Evolutionary conservation across 2,797 vertebrate species (phyloP), one percentile per base, ranked within the genome.

Genomic region (Bucorvus abyssinicus): DNA sequence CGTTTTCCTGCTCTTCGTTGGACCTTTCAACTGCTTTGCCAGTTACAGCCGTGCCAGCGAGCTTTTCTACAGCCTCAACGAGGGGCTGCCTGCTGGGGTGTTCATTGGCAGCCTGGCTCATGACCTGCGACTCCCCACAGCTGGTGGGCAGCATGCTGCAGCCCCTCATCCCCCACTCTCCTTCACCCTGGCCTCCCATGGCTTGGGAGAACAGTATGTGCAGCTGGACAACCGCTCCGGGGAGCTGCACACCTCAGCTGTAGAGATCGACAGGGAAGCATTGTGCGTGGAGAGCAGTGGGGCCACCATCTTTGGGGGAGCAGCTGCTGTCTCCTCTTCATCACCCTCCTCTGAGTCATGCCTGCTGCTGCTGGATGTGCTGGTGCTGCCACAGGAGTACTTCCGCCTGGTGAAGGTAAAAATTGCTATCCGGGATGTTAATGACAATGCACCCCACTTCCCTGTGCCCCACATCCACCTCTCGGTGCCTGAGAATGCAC

Each of bases 361-460:
- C 76, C 94, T 98, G 68, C 98, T 99, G 93, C 98, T 98, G 27
- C 97, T 99, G 97, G 99, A 99, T 59, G 98, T 99, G 65, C 98
- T 99, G 64, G 98, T 99, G 84, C 97, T 99, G 96, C 99, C 99
- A 26, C 99, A 99, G 98, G 98, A 99, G 90, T 98, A 99, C 96
- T 99, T 99, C 86, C 98, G 99, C 96, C 98, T 99, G 18, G 98
- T 99, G 94, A 99, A 99, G 98, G 98, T 99, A 86, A 99, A 99
- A 97, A 98, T 99, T 53, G 95, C 98, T 32, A 98, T 99, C 22
- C 98, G 98, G 79, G 99, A 99, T 67, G 95, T 99, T 83, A 99
- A 99, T 2, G 99, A 99, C 98, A 99, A 99, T 71, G 98, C 98
- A 2, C 99, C 99, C 2, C 97, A 77, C 85, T 99, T 99, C 84